A percentile compares a stretch with the other conserved stretches of the same genome.
phyloP scores from a whole-genome alignment of 2,888 invertebrate species.

The Mesorhabditis sp. region DNA sequence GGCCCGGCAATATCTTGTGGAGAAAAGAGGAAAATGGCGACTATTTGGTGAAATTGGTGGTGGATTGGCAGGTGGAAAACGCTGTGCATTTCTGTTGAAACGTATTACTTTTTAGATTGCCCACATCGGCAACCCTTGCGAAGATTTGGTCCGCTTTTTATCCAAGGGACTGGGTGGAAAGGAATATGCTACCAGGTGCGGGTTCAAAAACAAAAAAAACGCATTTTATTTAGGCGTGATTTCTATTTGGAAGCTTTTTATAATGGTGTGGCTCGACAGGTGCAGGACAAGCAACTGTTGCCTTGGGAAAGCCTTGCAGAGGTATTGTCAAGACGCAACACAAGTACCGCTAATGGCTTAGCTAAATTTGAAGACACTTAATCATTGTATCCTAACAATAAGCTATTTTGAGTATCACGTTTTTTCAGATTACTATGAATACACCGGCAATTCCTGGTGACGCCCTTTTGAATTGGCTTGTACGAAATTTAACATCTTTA shows the following conservation, averaged over 20 bases:
- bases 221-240: neutral
- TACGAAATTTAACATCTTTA: no score
- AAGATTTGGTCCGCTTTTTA: neutral
- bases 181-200: neutral
- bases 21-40: neutral
- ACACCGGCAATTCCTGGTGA: no score
- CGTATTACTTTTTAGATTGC: neutral
- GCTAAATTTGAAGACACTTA: no score
- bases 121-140: neutral
- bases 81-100: neutral
- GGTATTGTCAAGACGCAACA: neutral
- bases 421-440: no score
- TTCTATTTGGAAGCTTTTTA: slow-evolving; percentile 4
- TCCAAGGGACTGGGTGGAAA: slow-evolving; percentile 4
- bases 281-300: neutral
- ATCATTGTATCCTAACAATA: no score
- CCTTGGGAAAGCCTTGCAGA: neutral
- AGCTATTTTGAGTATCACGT: no score
- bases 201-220: no score
- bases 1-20: neutral
- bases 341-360: no score
- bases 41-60: neutral
- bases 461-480: no score
- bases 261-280: neutral
- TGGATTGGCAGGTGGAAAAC: slow-evolving; percentile 1